Conservation (phyloP, 1,140 invertebrate species). For the Heterodera carotae region DNA sequence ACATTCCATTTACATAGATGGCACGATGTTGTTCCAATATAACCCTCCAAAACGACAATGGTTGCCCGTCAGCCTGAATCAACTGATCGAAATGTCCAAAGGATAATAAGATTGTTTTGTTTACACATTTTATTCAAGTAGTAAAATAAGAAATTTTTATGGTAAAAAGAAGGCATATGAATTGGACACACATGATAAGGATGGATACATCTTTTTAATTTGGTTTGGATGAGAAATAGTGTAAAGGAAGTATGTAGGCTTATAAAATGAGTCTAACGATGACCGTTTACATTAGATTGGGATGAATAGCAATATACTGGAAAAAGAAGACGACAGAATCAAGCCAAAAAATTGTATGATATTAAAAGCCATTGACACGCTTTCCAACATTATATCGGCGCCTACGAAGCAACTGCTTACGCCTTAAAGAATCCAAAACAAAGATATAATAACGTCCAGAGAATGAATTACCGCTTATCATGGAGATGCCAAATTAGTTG, state of each 20-base stretch:
- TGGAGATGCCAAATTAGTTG: not conserved
- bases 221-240: not conserved
- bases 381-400: not conserved
- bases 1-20: slow-evolving; percentile 30
- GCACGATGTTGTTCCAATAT: slow-evolving; percentile 24
- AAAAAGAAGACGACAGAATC: no score
- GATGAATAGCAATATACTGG: no score
- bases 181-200: not conserved
- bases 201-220: not conserved
- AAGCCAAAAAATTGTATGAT: no score
- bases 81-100: slow-evolving; percentile 28
- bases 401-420: not conserved
- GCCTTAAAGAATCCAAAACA: not conserved
- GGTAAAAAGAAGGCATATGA: not conserved
- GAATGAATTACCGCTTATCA: not conserved
- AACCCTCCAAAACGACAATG: slow-evolving; percentile 29
- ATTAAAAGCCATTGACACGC: no score
- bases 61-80: slow-evolving; percentile 27
- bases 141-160: not conserved
- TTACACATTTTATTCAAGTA: slow-evolving; percentile 12
- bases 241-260: not conserved
- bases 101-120: slow-evolving; percentile 13
- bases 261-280: no score
- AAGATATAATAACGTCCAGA: not conserved
- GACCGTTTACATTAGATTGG: no score